These are phyloP conservation scores for Bergia puertoricense DNA, from an alignment of 92 coral and sea anemone species.

Conservation along the genomic window DNA sequence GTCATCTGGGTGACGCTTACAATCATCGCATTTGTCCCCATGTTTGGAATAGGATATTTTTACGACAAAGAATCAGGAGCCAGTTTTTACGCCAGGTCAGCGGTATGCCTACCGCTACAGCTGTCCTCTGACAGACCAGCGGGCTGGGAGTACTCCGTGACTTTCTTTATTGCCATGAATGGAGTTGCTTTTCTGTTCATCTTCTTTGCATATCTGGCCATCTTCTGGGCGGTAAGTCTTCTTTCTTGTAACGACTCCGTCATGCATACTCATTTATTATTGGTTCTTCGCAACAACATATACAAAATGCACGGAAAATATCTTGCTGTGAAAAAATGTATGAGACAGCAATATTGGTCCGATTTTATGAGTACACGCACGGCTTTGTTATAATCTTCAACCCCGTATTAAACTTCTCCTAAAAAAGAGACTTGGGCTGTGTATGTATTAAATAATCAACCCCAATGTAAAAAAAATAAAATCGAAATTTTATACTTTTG, in stretches of 20 bases:
- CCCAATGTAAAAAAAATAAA: too few relatives aligned
- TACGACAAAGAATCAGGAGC: conserved; percentile 42
- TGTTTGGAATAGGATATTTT: conserved; percentile 52
- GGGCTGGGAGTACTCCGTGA: conserved; percentile 75
- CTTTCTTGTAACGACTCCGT: neutral
- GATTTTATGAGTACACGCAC: too few relatives aligned
- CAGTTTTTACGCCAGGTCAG: conserved; percentile 68
- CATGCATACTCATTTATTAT: too few relatives aligned
- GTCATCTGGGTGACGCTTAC: conserved; percentile 53
- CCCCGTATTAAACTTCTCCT: too few relatives aligned
- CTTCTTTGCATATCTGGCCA: conserved; percentile 59
- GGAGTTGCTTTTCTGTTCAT: conserved; percentile 66
- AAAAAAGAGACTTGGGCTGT: too few relatives aligned
- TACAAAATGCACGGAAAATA: too few relatives aligned
- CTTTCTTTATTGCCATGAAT: conserved; percentile 63
- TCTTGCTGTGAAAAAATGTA: too few relatives aligned
- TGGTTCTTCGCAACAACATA: too few relatives aligned
- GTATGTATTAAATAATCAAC: too few relatives aligned
- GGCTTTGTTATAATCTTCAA: too few relatives aligned
- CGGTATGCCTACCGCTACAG: conserved; percentile 73
- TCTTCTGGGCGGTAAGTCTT: conserved; percentile 45
- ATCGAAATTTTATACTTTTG: too few relatives aligned
- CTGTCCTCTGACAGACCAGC: conserved; percentile 62
- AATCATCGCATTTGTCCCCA: conserved; percentile 53
- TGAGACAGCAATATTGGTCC: too few relatives aligned